Evolutionary conservation across 2,113 vertebrate species (phyloP).

Genomic region (Labeo rohita): DNA sequence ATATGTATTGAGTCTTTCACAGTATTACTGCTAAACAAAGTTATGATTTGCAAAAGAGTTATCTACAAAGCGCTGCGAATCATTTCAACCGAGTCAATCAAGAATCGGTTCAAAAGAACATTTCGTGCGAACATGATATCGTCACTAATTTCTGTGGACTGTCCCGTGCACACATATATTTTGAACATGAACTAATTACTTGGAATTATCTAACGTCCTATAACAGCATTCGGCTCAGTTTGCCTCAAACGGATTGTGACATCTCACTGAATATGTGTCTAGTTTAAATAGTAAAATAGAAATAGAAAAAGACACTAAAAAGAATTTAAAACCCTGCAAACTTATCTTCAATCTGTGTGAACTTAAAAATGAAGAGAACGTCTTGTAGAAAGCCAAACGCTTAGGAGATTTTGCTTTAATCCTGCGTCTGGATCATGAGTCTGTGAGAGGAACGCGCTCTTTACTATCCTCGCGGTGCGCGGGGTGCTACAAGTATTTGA

Average conservation of each 20-base stretch:
- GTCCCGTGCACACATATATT: background rate
- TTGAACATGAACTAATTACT: background rate
- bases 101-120: background rate
- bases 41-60: background rate
- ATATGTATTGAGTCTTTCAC: background rate
- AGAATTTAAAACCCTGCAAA: background rate
- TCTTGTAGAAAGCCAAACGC: background rate
- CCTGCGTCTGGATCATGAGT: slow-evolving; percentile 17
- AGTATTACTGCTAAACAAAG: background rate
- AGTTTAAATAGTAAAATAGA: background rate
- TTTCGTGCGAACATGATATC: background rate
- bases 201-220: background rate
- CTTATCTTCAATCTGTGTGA: background rate
- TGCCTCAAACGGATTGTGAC: background rate
- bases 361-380: background rate
- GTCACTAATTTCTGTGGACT: background rate
- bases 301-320: background rate
- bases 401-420: slow-evolving; percentile 25
- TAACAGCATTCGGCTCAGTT: background rate
- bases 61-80: background rate
- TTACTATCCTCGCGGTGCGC: background rate
- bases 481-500: background rate
- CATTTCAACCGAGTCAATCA: background rate
- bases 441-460: slow-evolving; percentile 3
- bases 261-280: background rate